phyloP scores from a whole-genome alignment of 2,888 invertebrate species.

The Lepidochrysops patricia region DNA sequence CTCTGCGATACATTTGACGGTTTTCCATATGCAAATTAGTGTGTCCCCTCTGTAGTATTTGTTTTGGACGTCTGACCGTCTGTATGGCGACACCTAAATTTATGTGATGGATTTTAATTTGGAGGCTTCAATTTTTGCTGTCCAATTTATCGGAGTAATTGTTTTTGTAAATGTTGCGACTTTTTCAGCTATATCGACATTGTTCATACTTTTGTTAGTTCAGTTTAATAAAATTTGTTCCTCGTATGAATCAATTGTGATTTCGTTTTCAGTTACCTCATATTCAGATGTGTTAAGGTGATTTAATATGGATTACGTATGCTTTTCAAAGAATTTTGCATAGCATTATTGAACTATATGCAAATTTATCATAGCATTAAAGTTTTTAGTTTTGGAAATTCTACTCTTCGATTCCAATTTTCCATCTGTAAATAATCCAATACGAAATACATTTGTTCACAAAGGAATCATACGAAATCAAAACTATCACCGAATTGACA shows the following conservation, averaged over 20 bases:
- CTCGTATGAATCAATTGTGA: not conserved
- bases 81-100: slow-evolving; percentile 30
- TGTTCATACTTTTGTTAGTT: not conserved
- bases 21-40: slow-evolving; percentile 69
- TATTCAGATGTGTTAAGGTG: too few relatives aligned
- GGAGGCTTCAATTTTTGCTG: slow-evolving; percentile 18
- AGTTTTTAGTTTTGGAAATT: not conserved
- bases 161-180: slow-evolving; percentile 17
- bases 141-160: slow-evolving; percentile 17
- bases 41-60: slow-evolving; percentile 56
- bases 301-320: too few relatives aligned
- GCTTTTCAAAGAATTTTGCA: too few relatives aligned
- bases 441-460: not conserved
- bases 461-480: not conserved
- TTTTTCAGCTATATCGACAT: slow-evolving; percentile 2
- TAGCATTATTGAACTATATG: too few relatives aligned
- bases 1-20: slow-evolving; percentile 49
- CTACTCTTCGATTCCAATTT: not conserved
- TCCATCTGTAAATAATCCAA: not conserved
- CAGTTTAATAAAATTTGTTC: not conserved
- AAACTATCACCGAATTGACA: slow-evolving; percentile 4
- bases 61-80: slow-evolving; percentile 56
- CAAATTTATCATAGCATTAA: too few relatives aligned
- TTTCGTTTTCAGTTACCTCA: not conserved
- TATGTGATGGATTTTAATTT: slow-evolving; percentile 29